Base-by-base conservation (phyloP, 2,113 vertebrate genomes). In the Myotis yumanensis region DNA sequence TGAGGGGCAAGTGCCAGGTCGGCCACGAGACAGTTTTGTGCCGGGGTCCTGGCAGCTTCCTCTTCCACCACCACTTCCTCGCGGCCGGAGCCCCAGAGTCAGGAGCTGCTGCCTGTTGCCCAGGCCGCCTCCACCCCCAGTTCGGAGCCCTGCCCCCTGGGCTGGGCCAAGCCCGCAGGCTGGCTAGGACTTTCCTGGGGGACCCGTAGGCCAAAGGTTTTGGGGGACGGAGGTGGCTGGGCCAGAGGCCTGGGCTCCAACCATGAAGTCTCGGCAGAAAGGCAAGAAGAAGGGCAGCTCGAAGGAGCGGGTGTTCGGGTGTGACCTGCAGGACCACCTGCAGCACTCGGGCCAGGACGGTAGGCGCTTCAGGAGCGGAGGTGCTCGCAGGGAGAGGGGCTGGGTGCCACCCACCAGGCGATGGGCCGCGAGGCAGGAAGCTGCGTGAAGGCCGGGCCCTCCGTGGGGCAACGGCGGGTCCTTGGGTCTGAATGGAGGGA, bases 261-360 rank as follows among this genome's bases (percentile, higher is more conserved):
- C 97, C 96, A 99, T 99, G 98, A 98, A 98, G 98, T 98, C 99
- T 35, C 97, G 98, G 95, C 98, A 98, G 80, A 98, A 95, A 97
- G 98, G 96, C 68, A 99, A 99, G 97, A 99, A 98, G 97, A 99
- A 99, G 96, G 98, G 97, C 37, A 97, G 91, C 9, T 96, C 97
- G 80, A 99, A 98, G 96, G 99, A 99, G 35, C 98, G 99, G 46
- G 99, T 99, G 85, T 99, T 99, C 90, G 99, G 99, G 89, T 99
- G 99, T 80, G 99, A 99, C 96, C 97, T 99, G 81, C 71, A 98
- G 90, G 99, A 99, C 81, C 99, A 99, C 54, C 98, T 99, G 28
- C 97, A 96, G 25, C 89, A 98, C 77, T 98, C 99, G 2, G 97
- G 97, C 79, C 99, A 99, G 72, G 99, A 99, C 11, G 98, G 99